Evolutionary conservation across 2,888 invertebrate genomes (phyloP).

Genomic region (Peribatodes rhomboidaria): DNA sequence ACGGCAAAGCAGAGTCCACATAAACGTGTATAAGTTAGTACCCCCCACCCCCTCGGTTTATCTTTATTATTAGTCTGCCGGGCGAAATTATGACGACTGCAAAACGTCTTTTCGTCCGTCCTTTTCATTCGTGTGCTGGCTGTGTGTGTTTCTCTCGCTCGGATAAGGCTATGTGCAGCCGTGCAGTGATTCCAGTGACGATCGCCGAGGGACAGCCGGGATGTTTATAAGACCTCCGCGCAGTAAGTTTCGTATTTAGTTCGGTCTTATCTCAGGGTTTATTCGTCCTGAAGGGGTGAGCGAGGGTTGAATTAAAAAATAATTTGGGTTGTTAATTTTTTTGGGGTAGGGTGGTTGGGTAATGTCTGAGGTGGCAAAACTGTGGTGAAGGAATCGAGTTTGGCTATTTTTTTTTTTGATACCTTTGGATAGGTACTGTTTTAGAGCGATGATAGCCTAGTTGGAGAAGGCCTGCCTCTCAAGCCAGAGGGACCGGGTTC

Average conservation of each 20-base stretch:
- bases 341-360: slow-evolving; percentile 12
- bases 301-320: slow-evolving; percentile 62
- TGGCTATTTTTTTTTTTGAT: background rate
- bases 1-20: slow-evolving; percentile 42
- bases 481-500: no score
- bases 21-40: slow-evolving; percentile 46
- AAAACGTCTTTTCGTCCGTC: slow-evolving; percentile 72
- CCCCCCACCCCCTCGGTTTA: slow-evolving; percentile 69
- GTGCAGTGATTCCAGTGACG: slow-evolving; percentile 77
- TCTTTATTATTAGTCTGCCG: slow-evolving; percentile 86
- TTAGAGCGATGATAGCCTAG: no score
- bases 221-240: slow-evolving; percentile 74
- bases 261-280: slow-evolving; percentile 69
- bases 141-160: slow-evolving; percentile 53
- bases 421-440: no score
- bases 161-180: slow-evolving; percentile 62
- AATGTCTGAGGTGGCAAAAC: slow-evolving; percentile 6
- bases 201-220: slow-evolving; percentile 66
- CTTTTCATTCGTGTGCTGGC: slow-evolving; percentile 49
- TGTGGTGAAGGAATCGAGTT: background rate
- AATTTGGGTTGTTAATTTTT: slow-evolving; percentile 49
- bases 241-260: slow-evolving; percentile 72
- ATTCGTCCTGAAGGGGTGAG: slow-evolving; percentile 61
- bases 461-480: no score
- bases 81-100: slow-evolving; percentile 88